Conservation (phyloP, 2,888 invertebrate species). For the Platycnemis pennipes region DNA sequence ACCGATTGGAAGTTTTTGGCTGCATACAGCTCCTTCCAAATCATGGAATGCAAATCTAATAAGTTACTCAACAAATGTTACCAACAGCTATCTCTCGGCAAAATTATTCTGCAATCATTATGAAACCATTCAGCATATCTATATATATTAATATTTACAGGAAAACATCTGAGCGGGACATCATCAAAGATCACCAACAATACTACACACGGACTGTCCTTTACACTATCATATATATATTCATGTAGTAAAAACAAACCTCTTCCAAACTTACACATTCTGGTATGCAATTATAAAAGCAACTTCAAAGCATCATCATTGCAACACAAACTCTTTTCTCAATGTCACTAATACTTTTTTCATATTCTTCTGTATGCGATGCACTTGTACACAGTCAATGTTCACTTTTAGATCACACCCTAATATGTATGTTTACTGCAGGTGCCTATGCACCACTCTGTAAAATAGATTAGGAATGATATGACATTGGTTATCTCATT, state of each 20-base stretch:
- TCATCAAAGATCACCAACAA: conserved; percentile 41
- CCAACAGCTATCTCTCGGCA: conserved; percentile 55
- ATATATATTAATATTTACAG: conserved; percentile 34
- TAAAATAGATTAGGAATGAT: conserved; percentile 63
- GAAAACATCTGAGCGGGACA: conserved; percentile 44
- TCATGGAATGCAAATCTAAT: conserved; percentile 67
- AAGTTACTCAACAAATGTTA: conserved; percentile 61
- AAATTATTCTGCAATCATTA: conserved; percentile 53
- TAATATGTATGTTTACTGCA: conserved; percentile 28
- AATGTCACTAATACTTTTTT: conserved; percentile 61
- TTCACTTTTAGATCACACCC: conserved; percentile 3
- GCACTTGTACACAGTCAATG: conserved; percentile 40
- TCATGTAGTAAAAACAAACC: conserved; percentile 41
- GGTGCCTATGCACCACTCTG: conserved; percentile 43
- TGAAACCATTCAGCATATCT: conserved; percentile 58
- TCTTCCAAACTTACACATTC: conserved; percentile 50
- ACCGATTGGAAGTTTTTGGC: conserved; percentile 54
- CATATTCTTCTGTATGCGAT: conserved; percentile 49
- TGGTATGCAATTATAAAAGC: conserved; percentile 58
- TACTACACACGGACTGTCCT: conserved; percentile 43
- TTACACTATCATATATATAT: conserved; percentile 46
- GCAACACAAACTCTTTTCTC: conserved; percentile 48
- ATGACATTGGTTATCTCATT: conserved; percentile 41
- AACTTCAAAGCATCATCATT: conserved; percentile 55
- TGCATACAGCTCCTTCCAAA: conserved; percentile 63